These are phyloP conservation scores for Helicoverpa armigera DNA, from an alignment of 1,140 invertebrate genomes.

Conservation along the genomic window DNA sequence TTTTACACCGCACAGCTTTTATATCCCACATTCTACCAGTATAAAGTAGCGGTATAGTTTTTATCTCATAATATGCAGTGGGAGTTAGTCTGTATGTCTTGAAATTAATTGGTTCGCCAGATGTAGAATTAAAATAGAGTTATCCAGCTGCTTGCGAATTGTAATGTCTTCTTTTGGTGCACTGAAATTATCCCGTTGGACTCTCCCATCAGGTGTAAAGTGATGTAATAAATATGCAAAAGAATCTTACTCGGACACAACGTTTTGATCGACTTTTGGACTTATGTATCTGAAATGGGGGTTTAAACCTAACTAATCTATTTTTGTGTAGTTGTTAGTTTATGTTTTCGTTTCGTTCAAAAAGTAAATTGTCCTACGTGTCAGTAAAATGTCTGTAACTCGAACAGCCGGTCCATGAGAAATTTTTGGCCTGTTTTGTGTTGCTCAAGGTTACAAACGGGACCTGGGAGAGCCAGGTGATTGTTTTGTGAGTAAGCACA, in stretches of 20 bases:
- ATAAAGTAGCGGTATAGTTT: conserved; percentile 31
- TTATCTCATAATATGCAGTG: conserved; percentile 9
- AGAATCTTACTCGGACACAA: too few species aligned
- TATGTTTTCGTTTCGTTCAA: too few species aligned
- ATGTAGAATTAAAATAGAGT: background rate
- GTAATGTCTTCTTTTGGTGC: background rate
- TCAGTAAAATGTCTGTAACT: too few species aligned
- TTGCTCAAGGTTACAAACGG: conserved; percentile 18
- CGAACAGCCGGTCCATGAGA: background rate
- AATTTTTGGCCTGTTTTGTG: conserved; percentile 19
- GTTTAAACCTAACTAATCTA: too few species aligned
- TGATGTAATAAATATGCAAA: too few species aligned
- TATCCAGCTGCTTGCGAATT: background rate
- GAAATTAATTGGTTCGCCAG: background rate
- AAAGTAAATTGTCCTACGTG: too few species aligned
- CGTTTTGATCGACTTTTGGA: too few species aligned
- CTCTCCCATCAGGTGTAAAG: too few species aligned
- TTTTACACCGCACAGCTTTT: conserved; percentile 45
- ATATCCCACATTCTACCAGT: conserved; percentile 34
- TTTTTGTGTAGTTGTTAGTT: too few species aligned
- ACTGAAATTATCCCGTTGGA: too few species aligned
- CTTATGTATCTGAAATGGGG: too few species aligned
- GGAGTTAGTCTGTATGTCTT: conserved; percentile 3
- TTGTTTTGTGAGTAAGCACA: background rate
- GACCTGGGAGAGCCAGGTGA: conserved; percentile 4